Evolutionary conservation across 2,113 vertebrate species (phyloP).

Genomic region (Hippoglossus stenolepis): DNA sequence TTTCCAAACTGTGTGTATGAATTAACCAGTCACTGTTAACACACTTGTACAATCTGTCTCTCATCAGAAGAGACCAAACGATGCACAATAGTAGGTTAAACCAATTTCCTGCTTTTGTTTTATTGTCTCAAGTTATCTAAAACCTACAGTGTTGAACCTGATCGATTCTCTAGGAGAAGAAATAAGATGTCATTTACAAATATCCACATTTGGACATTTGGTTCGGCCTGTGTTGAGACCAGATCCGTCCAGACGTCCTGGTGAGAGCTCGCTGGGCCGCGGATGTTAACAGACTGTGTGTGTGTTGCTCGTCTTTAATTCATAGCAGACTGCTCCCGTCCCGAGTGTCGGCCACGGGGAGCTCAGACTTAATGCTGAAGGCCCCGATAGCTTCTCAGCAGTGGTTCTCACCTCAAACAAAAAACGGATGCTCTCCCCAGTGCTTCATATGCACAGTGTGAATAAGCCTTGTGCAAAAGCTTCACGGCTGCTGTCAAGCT

Average conservation of each 20-base stretch:
- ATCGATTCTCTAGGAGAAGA: background rate
- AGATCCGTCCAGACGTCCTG: slow-evolving; percentile 37
- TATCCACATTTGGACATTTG: slow-evolving; percentile 26
- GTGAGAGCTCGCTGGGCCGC: slow-evolving; percentile 25
- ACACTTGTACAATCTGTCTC: no score
- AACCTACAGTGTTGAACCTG: background rate
- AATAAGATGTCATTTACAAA: slow-evolving; percentile 65
- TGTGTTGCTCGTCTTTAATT: slow-evolving; percentile 58
- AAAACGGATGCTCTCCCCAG: slow-evolving; percentile 28
- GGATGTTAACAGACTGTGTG: slow-evolving; percentile 64
- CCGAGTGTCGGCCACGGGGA: slow-evolving; percentile 40
- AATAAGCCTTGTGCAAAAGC: slow-evolving; percentile 40
- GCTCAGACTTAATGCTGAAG: slow-evolving; percentile 49
- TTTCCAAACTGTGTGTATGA: background rate
- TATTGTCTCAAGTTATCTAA: no score
- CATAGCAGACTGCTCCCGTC: slow-evolving; percentile 55
- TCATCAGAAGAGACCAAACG: no score
- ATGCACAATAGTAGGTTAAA: no score
- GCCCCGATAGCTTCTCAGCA: slow-evolving; percentile 51
- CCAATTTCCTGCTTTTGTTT: no score
- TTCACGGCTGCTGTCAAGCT: slow-evolving; percentile 38
- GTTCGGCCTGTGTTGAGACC: slow-evolving; percentile 5
- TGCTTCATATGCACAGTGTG: slow-evolving; percentile 30
- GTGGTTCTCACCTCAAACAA: slow-evolving; percentile 53
- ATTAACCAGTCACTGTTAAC: background rate